Base-by-base conservation (phyloP, 2,113 vertebrate genomes). In the Xyrauchen texanus region DNA sequence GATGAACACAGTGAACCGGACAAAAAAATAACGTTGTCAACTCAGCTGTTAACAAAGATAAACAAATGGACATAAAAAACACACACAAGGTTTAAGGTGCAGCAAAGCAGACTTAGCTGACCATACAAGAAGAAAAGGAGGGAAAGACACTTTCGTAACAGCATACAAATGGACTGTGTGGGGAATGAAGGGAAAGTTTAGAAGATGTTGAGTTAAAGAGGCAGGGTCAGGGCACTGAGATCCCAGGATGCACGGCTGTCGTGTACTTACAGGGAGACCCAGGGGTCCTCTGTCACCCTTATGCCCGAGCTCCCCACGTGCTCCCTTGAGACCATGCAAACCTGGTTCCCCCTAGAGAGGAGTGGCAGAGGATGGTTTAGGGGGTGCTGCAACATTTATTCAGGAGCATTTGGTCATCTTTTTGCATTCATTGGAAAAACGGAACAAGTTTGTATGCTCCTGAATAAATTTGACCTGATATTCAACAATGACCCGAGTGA, bases 241-340 rank as follows among this genome's bases (percentile, higher is more conserved):
- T 81, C 86, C 81, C 87, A 87, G 84, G 82, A 85, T 93, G 88
- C 88, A 87, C 77, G 88, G 89, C 78, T 81, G 91, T 91, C 0
- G 0, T 86, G 90, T 94, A 99, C 97, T 99, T 95, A 99, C 98
- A 86, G 98, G 98, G 90, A 99, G 98, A 92, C 98, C 98, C 91
- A 99, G 92, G 84, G 96, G 96, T 92, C 98, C 97, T 91, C 98
- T 95, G 92, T 99, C 98, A 88, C 98, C 97, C 94, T 98, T 99
- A 93, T 98, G 95, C 91, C 98, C 97, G 76, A 93, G 85, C 92
- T 99, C 97, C 87, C 98, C 98, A 84, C 97, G 95, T 87, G 93
- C 93, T 86, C 98, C 98, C 94, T 98, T 99, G 89, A 95, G 87
- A 91, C 96, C 98, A 90, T 95, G 95, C 94, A 97, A 92, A 90